Evolutionary conservation across 2,888 invertebrate genomes (phyloP).

Genomic region (Didymodactylos carnosus): DNA sequence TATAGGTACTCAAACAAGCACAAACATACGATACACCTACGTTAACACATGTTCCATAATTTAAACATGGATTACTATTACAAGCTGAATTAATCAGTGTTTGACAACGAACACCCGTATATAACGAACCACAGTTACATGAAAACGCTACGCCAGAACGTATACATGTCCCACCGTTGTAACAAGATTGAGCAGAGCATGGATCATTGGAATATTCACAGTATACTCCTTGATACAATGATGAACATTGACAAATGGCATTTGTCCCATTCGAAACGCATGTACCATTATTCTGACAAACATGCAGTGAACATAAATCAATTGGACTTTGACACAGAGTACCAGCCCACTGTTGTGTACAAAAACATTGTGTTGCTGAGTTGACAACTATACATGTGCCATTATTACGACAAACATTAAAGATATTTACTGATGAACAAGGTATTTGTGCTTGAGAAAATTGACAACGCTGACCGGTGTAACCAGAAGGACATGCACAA

Average conservation of each 20-base stretch:
- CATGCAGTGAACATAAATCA: conserved; percentile 1
- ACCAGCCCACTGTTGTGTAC: conserved; percentile 2
- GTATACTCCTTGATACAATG: background rate
- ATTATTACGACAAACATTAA: conserved; percentile 1
- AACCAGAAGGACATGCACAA: conserved; percentile 37
- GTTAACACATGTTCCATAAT: background rate
- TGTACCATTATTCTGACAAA: conserved; percentile 50
- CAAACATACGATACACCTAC: background rate
- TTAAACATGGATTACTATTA: conserved; percentile 7
- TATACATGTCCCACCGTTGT: conserved; percentile 38
- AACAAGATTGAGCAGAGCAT: conserved; percentile 47
- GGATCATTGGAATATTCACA: conserved; percentile 5
- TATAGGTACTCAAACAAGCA: background rate
- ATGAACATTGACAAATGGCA: conserved; percentile 5
- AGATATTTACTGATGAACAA: background rate
- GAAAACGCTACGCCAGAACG: background rate
- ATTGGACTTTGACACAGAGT: conserved; percentile 5
- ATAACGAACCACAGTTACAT: conserved; percentile 7
- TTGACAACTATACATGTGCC: background rate
- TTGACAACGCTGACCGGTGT: conserved; percentile 62
- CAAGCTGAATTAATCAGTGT: background rate
- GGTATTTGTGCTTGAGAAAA: background rate
- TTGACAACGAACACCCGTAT: conserved; percentile 5
- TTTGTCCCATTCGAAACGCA: conserved; percentile 36
- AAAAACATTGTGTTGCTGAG: background rate